Base-by-base conservation (phyloP, 2,888 invertebrate genomes). In the Eucera pruinosa region DNA sequence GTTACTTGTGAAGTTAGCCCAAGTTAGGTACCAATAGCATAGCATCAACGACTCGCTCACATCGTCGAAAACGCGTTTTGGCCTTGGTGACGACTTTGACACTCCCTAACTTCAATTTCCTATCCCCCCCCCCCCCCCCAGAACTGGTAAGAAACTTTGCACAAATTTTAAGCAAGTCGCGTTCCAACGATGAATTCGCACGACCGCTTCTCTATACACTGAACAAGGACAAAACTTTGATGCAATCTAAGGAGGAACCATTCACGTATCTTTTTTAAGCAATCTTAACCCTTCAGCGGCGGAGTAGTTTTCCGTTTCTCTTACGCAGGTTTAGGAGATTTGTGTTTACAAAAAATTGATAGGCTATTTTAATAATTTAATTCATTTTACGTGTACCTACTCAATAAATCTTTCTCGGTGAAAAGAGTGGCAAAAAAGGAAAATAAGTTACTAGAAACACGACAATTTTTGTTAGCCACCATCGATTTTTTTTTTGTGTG, bases 21-120 rank as follows among this genome's bases (percentile, higher is more conserved):
- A 57, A 48, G 36, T 66, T 58, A 58, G 13, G 3, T 27, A 27
- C 39, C 50, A 50, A 64, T 64, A 27, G 50, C 20, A 9, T 15
- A 25, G 47, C 36, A 47, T 39, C 58, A 39, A 66, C 36, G 47
- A 36, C 9, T 39, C 25, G 27, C 45, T 47, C 66, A 15, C 18
- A n/a, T 36, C 11, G 45, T 25, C 18, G 65, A 18, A 33, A 45
- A 66, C 45, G 33, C 66, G 15, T 66, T 57, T 47, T 20, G 58
- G 57, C 36, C 47, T 58, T 58, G 47, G 66, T 66, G 66, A 66
- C 66, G 57, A 66, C 66, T 66, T 66, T 66, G 66, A 66, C 66
- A 66, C 57, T 57, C 57, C 20, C 47, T 20, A 57, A 66, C 58
- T 66, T 58, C 66, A 58, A 66, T 57, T 66, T 66, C 58, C 57